Percentiles rank a stretch among this genome's conserved stretches.
These are phyloP conservation scores for Carterocephalus palaemon DNA, from an alignment of 2,888 invertebrate genomes.

Conservation along the genomic window DNA sequence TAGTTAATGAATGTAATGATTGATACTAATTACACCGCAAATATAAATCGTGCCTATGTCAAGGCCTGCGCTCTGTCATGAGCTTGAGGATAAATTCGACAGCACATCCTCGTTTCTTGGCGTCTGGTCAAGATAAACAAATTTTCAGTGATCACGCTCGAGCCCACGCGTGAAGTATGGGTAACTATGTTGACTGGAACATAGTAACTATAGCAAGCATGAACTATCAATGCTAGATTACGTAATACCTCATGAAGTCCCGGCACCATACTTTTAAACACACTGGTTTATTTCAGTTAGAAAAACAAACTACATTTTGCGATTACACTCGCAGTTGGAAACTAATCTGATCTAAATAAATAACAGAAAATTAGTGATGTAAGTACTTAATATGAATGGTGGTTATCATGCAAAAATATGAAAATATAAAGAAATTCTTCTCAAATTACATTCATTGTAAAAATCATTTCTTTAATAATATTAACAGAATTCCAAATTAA, in stretches of 20 bases:
- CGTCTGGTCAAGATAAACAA: constrained; percentile 58
- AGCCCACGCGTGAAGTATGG: constrained; percentile 27
- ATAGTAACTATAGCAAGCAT: neutral
- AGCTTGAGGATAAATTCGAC: constrained; percentile 41
- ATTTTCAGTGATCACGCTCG: constrained; percentile 20
- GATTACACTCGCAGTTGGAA: too few species aligned
- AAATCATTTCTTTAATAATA: too few species aligned
- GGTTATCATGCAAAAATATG: too few species aligned
- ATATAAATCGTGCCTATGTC: constrained; percentile 29
- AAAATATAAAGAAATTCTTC: too few species aligned
- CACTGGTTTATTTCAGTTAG: too few species aligned
- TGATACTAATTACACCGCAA: constrained; percentile 26
- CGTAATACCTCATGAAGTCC: constrained; percentile 19
- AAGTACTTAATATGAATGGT: too few species aligned
- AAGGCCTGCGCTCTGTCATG: constrained; percentile 33
- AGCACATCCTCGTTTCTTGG: constrained; percentile 45
- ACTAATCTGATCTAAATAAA: too few species aligned
- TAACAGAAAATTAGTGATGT: too few species aligned
- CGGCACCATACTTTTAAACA: constrained; percentile 23
- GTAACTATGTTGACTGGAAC: constrained; percentile 24
- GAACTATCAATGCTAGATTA: constrained; percentile 16
- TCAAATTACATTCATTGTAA: too few species aligned
- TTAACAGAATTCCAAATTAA: too few species aligned
- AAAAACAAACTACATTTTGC: neutral
- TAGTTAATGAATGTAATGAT: constrained; percentile 17